Evolutionary conservation across 2,888 invertebrate species (phyloP).

Genomic region (Xanthorhoe spadicearia): DNA sequence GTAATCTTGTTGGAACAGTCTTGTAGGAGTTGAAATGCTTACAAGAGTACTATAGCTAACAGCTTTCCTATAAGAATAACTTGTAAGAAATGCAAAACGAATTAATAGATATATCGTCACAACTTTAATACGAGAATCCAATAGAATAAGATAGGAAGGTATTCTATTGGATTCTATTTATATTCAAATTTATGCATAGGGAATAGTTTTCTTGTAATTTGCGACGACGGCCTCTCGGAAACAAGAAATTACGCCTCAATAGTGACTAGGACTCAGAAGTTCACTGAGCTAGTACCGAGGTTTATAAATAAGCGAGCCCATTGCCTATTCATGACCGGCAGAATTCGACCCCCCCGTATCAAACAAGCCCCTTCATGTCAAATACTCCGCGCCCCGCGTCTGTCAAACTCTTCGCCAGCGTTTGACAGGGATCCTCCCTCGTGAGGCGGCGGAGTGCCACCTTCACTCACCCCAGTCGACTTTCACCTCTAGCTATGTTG

Average conservation of each 20-base stretch:
- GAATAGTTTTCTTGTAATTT: not conserved
- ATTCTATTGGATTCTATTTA: no score
- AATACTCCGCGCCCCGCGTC: conserved; percentile 85
- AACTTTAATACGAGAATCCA: no score
- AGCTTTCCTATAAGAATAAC: no score
- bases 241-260: not conserved
- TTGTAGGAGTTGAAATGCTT: no score
- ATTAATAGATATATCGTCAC: no score
- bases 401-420: conserved; percentile 85
- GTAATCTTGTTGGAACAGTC: no score
- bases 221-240: not conserved
- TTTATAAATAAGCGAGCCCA: conserved; percentile 84
- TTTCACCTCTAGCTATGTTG: conserved; percentile 41
- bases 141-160: no score
- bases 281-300: conserved; percentile 78
- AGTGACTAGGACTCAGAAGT: conserved; percentile 69
- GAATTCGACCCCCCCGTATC: conserved; percentile 81
- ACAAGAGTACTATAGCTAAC: no score
- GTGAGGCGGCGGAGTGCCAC: conserved; percentile 80
- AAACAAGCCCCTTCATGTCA: conserved; percentile 85
- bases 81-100: no score
- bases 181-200: no score
- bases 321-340: conserved; percentile 85
- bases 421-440: conserved; percentile 85
- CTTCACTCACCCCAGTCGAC: conserved; percentile 52